These are phyloP conservation scores for Pseudorasbora parva DNA, from an alignment of 2,113 vertebrate species.

Conservation along the genomic window DNA sequence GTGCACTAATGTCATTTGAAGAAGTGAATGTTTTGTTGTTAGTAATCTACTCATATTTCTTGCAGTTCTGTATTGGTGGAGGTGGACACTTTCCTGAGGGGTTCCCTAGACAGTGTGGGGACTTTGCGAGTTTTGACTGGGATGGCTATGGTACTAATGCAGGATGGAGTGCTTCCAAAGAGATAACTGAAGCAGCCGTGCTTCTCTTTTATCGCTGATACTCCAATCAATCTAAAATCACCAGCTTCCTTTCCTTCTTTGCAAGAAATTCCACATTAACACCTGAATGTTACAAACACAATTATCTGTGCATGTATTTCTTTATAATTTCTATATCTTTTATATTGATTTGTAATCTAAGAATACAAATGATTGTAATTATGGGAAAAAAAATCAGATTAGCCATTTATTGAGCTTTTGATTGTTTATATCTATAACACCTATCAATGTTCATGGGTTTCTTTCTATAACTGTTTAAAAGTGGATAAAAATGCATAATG, in stretches of 20 bases:
- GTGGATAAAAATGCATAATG: neutral
- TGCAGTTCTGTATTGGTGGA: conserved; percentile 63
- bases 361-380: neutral
- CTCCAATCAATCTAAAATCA: neutral
- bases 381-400: too few species aligned
- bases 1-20: neutral
- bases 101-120: conserved; percentile 54
- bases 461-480: neutral
- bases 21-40: neutral
- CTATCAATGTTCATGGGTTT: neutral
- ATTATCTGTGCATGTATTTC: neutral
- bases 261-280: neutral
- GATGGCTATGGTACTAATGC: conserved; percentile 54
- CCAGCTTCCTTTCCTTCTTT: neutral
- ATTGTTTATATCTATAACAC: neutral
- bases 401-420: too few species aligned
- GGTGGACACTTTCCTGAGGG: conserved; percentile 59
- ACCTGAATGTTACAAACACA: neutral
- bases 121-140: conserved; percentile 63
- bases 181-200: conserved; percentile 62
- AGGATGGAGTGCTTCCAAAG: conserved; percentile 51
- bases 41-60: neutral
- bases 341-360: neutral
- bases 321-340: neutral
- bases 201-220: conserved; percentile 52